These are phyloP conservation scores for Caranx melampygus DNA, from an alignment of 2,113 vertebrate species.

Conservation along the genomic window DNA sequence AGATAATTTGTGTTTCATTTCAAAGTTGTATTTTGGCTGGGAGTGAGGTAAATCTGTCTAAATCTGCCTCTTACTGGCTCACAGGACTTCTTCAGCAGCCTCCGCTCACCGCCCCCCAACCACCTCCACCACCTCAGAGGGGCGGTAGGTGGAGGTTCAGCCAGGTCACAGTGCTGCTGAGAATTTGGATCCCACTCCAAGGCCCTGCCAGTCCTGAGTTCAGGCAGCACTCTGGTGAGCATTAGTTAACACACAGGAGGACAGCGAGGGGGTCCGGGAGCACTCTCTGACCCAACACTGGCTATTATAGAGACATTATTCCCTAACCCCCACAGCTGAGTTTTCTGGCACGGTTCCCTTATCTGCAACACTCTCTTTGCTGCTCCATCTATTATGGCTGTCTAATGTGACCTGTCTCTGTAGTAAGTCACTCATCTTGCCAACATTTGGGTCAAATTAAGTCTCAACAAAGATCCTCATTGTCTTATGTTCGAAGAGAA, in stretches of 20 bases:
- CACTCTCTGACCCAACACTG: conserved; percentile 79
- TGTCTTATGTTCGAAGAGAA: conserved; percentile 51
- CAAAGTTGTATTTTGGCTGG: conserved; percentile 63
- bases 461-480: conserved; percentile 68
- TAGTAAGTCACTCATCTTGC: conserved; percentile 55
- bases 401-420: conserved; percentile 76
- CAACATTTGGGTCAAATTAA: conserved; percentile 77
- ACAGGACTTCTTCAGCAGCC: conserved; percentile 38
- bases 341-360: conserved; percentile 79
- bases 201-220: conserved; percentile 66
- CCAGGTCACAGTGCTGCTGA: conserved; percentile 68
- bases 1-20: conserved; percentile 72
- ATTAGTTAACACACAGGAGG: conserved; percentile 83
- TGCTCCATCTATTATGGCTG: conserved; percentile 74
- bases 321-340: conserved; percentile 79
- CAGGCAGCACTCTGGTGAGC: conserved; percentile 75
- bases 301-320: conserved; percentile 82
- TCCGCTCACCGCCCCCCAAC: conserved; percentile 4
- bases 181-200: conserved; percentile 63
- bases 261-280: conserved; percentile 46
- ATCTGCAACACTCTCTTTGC: conserved; percentile 66
- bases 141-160: conserved; percentile 61
- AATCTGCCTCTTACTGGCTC: conserved; percentile 56
- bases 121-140: conserved; percentile 14
- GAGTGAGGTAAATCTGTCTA: conserved; percentile 56